A percentile compares a stretch with the other conserved stretches of the same genome.
Evolutionary conservation across 2,797 vertebrate species (phyloP).

Genomic region (Eleutherodactylus coqui): DNA sequence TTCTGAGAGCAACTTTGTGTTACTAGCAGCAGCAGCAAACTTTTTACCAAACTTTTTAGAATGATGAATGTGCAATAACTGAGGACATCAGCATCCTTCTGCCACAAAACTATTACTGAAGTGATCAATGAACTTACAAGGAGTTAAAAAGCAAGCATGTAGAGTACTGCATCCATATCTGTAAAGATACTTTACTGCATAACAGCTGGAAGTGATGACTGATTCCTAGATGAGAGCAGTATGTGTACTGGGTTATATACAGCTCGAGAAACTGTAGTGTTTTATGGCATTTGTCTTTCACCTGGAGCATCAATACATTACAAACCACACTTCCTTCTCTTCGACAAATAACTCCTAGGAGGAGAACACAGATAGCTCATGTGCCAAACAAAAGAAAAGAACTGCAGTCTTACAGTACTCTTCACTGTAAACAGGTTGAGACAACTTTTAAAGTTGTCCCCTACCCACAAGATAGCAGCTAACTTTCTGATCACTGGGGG

Average conservation of each 20-base stretch:
- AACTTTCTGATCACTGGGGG: no score
- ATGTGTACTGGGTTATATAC: constrained; percentile 17
- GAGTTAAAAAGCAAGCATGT: neutral
- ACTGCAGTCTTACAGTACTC: neutral
- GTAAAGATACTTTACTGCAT: neutral
- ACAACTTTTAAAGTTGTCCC: no score
- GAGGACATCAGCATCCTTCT: neutral
- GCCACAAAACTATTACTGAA: neutral
- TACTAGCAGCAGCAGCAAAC: no score
- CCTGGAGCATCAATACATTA: constrained; percentile 34
- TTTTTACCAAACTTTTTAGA: no score
- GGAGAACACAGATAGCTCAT: constrained; percentile 1
- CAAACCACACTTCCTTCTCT: constrained; percentile 2
- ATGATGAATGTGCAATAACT: no score
- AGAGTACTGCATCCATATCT: neutral
- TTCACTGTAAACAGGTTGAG: no score
- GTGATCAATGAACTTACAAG: neutral
- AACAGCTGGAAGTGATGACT: neutral
- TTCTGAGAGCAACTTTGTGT: no score
- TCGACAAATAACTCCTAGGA: neutral
- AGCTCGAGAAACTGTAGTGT: constrained; percentile 4
- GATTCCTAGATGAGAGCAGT: neutral
- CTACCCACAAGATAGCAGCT: no score
- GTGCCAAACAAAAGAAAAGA: constrained; percentile 2
- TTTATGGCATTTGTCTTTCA: constrained; percentile 35